Base-by-base conservation (phyloP, 1,140 invertebrate species). In the Dendrolimus kikuchii region DNA sequence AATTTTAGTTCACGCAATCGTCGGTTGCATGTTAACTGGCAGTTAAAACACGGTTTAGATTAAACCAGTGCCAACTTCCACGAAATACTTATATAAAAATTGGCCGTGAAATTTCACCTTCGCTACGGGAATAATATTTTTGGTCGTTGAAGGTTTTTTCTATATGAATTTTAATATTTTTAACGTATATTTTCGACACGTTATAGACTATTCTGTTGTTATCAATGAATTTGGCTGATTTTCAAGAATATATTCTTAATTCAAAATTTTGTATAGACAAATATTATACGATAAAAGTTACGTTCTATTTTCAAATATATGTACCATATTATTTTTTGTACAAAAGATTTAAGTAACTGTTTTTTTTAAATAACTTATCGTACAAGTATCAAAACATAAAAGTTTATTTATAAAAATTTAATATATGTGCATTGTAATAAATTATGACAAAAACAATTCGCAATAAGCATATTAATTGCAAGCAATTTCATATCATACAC, bases 41-140 rank as follows among this genome's bases (percentile, higher is more conserved):
- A 77, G 68, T 86, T 81, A 75, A 70, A 71, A 60, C 60, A 23
- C 55, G 64, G 55, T 75, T 73, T 72, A 79, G 74, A 81, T 83
- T 81, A 81, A 81, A 80, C 61, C 76, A 75, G 71, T 68, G 65
- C 73, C 67, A 77, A 80, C 68, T 74, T 75, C 70, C 62, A 72
- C 70, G 69, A 74, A 71, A 23, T 23, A 23, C 23, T 70, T 57
- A 80, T 74, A 77, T 73, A 84, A 84, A 85, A 84, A 84, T 84
- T 81, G 72, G 60, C 81, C 81, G 73, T 86, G 81, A 84, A 86
- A 86, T 83, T 79, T 77, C 64, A 62, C 72, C 68, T 76, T 68
- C 51, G 68, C 57, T 62, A 67, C 68, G 67, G 64, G 52, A 70
- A 60, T 64, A 68, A 64, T 63, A 55, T 65, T 71, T 45, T 50